Conservation (phyloP, 2,113 vertebrate species). For the Theropithecus gelada region DNA sequence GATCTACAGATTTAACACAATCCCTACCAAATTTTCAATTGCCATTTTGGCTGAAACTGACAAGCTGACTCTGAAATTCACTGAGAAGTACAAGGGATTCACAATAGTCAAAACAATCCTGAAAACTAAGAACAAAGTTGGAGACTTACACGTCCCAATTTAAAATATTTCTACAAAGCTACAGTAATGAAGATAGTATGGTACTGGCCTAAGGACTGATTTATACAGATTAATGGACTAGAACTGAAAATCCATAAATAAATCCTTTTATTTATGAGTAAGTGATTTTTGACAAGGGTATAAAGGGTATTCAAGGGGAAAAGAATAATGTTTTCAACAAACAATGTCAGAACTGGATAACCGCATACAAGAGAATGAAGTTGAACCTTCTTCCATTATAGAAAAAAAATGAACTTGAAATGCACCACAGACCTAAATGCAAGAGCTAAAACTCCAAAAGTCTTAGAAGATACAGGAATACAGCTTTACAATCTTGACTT, state of each 20-base stretch:
- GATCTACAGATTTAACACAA: background rate
- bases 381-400: background rate
- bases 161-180: background rate
- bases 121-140: constrained; percentile 19
- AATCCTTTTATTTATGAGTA: background rate
- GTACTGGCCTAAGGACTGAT: background rate
- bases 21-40: background rate
- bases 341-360: background rate
- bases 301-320: background rate
- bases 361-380: background rate
- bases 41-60: background rate
- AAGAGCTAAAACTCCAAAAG: background rate
- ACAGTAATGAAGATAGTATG: background rate
- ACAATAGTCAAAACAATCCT: background rate
- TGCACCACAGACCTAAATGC: background rate
- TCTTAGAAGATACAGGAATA: background rate
- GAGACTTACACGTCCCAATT: background rate
- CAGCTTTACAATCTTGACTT: background rate
- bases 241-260: background rate
- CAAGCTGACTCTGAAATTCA: background rate
- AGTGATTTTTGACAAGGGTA: background rate
- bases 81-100: background rate
- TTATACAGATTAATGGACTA: background rate
- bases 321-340: background rate
- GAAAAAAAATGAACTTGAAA: background rate